Conservation (phyloP, 2,113 vertebrate genomes). For the Scartelaos histophorus region DNA sequence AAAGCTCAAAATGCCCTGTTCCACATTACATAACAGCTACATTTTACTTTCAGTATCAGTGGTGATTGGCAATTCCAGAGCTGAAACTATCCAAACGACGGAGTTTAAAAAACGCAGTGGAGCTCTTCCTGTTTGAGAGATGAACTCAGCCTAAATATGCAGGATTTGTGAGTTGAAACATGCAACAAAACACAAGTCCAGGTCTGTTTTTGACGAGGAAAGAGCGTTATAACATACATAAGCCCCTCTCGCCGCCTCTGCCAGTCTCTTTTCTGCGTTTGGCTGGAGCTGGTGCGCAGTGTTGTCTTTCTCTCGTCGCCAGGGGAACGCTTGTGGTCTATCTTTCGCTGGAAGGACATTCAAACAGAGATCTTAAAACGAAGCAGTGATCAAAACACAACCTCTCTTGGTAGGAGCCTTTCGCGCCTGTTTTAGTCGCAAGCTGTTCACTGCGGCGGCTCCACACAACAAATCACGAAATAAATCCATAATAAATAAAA, state of each 20-base stretch:
- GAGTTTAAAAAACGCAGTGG: too few relatives aligned
- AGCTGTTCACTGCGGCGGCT: constrained; percentile 23
- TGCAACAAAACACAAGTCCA: too few relatives aligned
- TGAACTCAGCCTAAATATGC: too few relatives aligned
- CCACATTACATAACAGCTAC: too few relatives aligned
- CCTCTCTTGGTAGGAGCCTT: background rate
- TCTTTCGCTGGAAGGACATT: constrained; percentile 39
- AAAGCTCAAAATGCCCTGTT: too few relatives aligned
- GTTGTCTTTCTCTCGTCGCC: constrained; percentile 24
- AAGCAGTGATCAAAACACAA: constrained; percentile 39
- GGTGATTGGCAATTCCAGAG: too few relatives aligned
- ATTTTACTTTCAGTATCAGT: too few relatives aligned
- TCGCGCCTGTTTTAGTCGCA: background rate
- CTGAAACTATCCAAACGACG: too few relatives aligned
- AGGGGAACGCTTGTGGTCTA: constrained; percentile 63
- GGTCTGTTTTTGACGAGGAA: too few relatives aligned
- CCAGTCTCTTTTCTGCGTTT: constrained; percentile 2
- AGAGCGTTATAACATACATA: too few relatives aligned
- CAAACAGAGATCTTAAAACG: constrained; percentile 34
- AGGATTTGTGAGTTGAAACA: too few relatives aligned
- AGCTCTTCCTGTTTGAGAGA: too few relatives aligned
- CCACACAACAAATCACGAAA: background rate
- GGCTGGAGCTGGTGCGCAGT: constrained; percentile 21
- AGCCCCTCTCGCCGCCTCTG: constrained; percentile 20
- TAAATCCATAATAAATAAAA: background rate